These are phyloP conservation scores for Fregetta grallaria DNA, from an alignment of 2,113 vertebrate genomes.

Conservation along the genomic window DNA sequence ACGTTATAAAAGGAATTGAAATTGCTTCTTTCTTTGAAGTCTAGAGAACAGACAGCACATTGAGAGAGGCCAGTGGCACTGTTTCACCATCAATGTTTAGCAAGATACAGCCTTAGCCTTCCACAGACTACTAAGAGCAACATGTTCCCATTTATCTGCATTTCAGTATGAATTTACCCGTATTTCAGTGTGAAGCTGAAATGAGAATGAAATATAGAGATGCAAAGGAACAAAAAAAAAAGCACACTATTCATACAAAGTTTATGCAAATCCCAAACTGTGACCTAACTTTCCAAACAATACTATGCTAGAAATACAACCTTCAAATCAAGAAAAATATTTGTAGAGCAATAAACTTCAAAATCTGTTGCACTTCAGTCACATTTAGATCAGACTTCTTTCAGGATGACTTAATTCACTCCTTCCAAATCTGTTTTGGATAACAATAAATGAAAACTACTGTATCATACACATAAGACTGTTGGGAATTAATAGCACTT, in stretches of 20 bases:
- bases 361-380: background rate
- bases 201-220: background rate
- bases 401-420: background rate
- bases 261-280: background rate
- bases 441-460: background rate
- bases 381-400: background rate
- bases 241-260: background rate
- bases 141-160: background rate
- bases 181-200: background rate
- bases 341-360: background rate
- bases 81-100: background rate
- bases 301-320: background rate
- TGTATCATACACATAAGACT: background rate
- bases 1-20: background rate
- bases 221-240: background rate
- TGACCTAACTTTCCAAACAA: background rate
- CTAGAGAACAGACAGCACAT: background rate
- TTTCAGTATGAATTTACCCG: background rate
- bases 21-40: background rate
- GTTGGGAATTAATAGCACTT: background rate
- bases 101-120: background rate
- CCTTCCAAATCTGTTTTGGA: background rate
- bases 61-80: background rate
- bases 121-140: background rate
- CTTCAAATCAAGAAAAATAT: background rate